phyloP scores from a whole-genome alignment of 2,888 invertebrate species.

The Xylota segnis region DNA sequence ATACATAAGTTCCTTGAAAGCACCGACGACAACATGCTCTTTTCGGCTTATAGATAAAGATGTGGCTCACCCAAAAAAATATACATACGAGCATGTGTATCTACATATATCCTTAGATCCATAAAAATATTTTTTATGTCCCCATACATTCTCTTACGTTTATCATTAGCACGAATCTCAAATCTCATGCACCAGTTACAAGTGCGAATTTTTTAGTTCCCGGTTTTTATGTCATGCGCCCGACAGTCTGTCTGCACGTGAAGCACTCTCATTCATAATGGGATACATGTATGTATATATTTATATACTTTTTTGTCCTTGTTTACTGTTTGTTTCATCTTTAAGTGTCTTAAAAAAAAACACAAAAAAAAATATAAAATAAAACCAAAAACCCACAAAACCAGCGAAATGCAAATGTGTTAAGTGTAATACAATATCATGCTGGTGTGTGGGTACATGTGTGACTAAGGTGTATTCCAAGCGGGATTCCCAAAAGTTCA shows the following conservation, averaged over 20 bases:
- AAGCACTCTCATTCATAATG: conserved; percentile 64
- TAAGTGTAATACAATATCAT: conserved; percentile 56
- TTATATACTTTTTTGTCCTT: conserved; percentile 34
- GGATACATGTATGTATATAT: conserved; percentile 1
- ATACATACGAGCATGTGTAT: neutral
- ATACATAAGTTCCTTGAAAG: neutral
- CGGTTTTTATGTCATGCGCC: conserved; percentile 68
- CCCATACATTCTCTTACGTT: neutral
- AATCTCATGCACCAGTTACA: conserved; percentile 58
- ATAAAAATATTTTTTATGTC: conserved; percentile 31
- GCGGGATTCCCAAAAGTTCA: conserved; percentile 48
- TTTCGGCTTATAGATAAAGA: neutral
- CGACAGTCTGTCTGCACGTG: conserved; percentile 67
- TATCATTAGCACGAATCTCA: conserved; percentile 44
- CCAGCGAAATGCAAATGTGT: conserved; percentile 66
- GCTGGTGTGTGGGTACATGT: conserved; percentile 31
- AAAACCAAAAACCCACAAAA: conserved; percentile 33
- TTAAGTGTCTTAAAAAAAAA: conserved; percentile 49
- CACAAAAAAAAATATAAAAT: conserved; percentile 24
- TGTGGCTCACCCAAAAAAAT: neutral
- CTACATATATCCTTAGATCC: neutral
- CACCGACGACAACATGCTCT: neutral
- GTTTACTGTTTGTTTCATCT: conserved; percentile 73
- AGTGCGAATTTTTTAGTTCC: conserved; percentile 52
- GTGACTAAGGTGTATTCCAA: conserved; percentile 48